phyloP scores from a whole-genome alignment of 2,113 vertebrate species.

The Corythornis vintsioides region DNA sequence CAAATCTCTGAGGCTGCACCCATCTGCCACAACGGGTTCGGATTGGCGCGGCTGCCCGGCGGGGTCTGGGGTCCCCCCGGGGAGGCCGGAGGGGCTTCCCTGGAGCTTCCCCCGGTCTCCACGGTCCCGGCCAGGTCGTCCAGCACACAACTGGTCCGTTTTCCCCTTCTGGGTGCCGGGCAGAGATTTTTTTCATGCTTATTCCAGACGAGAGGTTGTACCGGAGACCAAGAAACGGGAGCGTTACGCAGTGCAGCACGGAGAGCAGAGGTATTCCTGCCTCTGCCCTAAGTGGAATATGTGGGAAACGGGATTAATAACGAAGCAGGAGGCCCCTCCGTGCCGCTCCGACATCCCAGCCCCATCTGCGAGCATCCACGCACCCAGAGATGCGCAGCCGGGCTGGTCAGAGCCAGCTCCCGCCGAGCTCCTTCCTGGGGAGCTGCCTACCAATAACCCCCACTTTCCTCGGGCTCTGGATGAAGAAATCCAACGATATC shows the following conservation, averaged over 20 bases:
- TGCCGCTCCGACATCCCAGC: not conserved
- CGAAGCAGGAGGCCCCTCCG: not conserved
- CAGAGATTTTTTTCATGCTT: not conserved
- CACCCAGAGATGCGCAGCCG: not conserved
- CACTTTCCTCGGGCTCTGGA: not conserved
- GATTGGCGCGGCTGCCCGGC: too few species aligned
- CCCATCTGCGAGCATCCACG: not conserved
- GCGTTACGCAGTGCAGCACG: not conserved
- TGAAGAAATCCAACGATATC: not conserved
- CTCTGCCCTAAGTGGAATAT: not conserved
- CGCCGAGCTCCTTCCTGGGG: not conserved
- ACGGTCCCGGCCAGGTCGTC: not conserved
- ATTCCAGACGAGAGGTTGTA: not conserved
- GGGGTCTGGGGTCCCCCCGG: not conserved
- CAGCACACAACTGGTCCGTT: fast-evolving
- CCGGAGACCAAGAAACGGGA: not conserved
- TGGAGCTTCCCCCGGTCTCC: fast-evolving
- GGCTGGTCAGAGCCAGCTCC: not conserved
- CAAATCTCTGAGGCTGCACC: not conserved
- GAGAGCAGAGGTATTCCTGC: not conserved
- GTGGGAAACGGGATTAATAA: not conserved
- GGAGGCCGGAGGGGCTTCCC: not conserved
- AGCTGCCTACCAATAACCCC: fast-evolving
- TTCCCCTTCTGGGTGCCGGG: not conserved
- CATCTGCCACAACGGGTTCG: not conserved